phyloP scores from a whole-genome alignment of 2,113 vertebrate species.

The Halcyon senegalensis region DNA sequence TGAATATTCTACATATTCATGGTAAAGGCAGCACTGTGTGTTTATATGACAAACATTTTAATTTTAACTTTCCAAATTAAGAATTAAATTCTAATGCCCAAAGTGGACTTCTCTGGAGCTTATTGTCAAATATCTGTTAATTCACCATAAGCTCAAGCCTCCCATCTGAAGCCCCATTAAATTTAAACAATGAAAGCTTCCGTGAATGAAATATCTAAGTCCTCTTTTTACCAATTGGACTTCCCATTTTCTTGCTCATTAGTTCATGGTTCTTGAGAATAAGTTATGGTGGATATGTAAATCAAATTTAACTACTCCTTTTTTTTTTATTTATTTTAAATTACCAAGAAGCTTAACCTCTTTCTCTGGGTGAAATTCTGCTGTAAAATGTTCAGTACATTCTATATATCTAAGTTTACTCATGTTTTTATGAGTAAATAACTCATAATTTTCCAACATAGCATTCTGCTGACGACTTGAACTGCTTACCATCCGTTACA shows the following conservation, averaged over 20 bases:
- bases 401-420: not conserved
- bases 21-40: not conserved
- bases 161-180: not conserved
- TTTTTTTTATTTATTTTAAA: not conserved
- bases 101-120: not conserved
- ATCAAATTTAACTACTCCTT: not conserved
- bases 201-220: not conserved
- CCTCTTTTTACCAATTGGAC: not conserved
- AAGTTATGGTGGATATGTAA: not conserved
- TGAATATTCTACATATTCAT: not conserved
- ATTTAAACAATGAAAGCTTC: not conserved
- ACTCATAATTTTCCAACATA: not conserved
- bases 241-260: not conserved
- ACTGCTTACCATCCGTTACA: not conserved
- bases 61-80: not conserved
- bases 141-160: not conserved
- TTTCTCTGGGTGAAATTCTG: not conserved
- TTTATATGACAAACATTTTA: not conserved
- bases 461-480: not conserved
- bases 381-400: not conserved
- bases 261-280: not conserved
- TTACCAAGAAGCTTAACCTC: not conserved
- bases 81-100: not conserved
- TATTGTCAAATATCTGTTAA: not conserved
- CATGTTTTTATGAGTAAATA: not conserved